Evolutionary conservation across 2,888 invertebrate genomes (phyloP), one percentile per base, ranked within the genome.

Genomic region (Coelopa pilipes): DNA sequence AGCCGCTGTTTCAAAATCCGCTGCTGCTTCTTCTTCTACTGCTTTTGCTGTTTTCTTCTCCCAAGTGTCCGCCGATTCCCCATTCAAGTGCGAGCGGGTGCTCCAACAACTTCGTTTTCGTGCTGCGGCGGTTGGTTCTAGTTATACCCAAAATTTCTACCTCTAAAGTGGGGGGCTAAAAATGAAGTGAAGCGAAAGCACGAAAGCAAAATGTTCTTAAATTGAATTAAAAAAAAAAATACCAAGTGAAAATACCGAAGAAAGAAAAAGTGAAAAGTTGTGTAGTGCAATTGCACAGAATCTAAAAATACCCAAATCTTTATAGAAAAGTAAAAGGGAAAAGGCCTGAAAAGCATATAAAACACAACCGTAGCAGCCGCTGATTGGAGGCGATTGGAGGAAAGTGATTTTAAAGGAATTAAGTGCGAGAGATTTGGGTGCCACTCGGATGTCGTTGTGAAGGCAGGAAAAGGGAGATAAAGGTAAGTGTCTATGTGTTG

Each of bases 31-130:
- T 59, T 19, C 57, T 59, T 59, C 24, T 59, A 24, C 57, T 21
- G 57, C 19, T 24, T 59, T 59, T 24, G 57, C 19, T 67, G 53
- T 60, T 70, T 59, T 69, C 59, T 70, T 70, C 60, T 70, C 70
- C 70, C 59, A 70, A 70, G n/a, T 47, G 24, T 15, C 59, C 21
- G 21, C 59, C 46, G 59, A 47, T 24, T 45, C 70, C 70, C 59
- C 70, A 70, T 70, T 70, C 70, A 70, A 70, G 70, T 60, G 60
- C 70, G 70, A 70, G 70, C 70, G 70, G 70, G 70, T 70, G 70
- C 70, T 70, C 70, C 70, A 70, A 60, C 70, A 70, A 70, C 70
- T 70, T 60, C 70, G 50, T 70, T 50, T 55, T 53, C 34, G 53
- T 24, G 55, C 68, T 55, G 62, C 47, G 70, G 70, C 24, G 60